A percentile compares a stretch with the other conserved stretches of the same genome.
phyloP scores from a whole-genome alignment of 2,888 invertebrate genomes.

The Ichneumoninae sp. region DNA sequence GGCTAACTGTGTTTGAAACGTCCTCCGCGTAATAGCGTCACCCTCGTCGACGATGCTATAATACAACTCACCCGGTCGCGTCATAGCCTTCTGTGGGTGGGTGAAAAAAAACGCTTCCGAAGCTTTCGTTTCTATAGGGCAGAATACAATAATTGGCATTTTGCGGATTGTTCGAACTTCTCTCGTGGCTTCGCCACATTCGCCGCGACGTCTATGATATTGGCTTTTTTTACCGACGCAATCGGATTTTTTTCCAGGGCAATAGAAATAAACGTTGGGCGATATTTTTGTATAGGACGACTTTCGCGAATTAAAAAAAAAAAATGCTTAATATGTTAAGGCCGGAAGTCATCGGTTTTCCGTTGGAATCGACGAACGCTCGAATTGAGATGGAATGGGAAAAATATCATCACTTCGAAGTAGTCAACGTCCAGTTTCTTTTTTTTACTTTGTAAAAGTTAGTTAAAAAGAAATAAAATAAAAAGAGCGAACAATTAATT shows the following conservation, averaged over 20 bases:
- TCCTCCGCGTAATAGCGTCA: constrained; percentile 39
- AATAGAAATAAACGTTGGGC: neutral
- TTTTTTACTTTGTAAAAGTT: no score
- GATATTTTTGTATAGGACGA: neutral
- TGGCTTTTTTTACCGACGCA: neutral
- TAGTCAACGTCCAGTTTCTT: no score
- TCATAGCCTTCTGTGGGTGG: neutral
- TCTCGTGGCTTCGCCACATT: neutral
- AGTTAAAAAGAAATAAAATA: no score
- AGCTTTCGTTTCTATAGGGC: constrained; percentile 6
- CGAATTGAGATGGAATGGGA: neutral
- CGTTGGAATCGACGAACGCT: neutral
- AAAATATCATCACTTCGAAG: no score
- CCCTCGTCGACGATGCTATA: constrained; percentile 25
- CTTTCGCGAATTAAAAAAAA: no score
- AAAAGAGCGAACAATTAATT: no score
- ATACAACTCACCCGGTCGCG: neutral
- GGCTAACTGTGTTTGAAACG: neutral
- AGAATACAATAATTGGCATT: constrained; percentile 2
- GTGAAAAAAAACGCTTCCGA: constrained; percentile 8
- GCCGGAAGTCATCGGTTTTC: neutral
- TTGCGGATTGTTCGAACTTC: neutral
- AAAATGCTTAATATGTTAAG: neutral
- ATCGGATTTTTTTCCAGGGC: neutral
- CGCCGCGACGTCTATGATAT: neutral